Evolutionary conservation across 2,113 vertebrate genomes (phyloP), one percentile per base, ranked within the genome.

Genomic region (Panurus biarmicus): DNA sequence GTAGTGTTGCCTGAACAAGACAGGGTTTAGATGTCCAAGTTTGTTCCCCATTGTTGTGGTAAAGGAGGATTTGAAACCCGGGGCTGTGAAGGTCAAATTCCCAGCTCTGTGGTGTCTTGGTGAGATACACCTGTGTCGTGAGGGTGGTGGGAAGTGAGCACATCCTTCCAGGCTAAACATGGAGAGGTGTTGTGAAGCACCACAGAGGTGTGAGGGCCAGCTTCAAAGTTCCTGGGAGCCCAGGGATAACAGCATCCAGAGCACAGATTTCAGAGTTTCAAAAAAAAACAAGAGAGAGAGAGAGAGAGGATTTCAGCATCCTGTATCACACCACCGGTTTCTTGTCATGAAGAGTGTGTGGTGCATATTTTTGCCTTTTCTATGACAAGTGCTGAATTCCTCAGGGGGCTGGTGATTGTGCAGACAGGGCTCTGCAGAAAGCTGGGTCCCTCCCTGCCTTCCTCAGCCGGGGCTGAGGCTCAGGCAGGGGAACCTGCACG

Each of bases 311-410:
- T 87, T 83, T 92, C 84, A 50, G 64, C 76, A 54, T 85, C 77
- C 87, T 64, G 14, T 21, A 83, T 75, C 57, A 66, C 83, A 33
- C 15, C 56, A 36, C 36, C 2, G 2, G 25, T 33, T 48, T 45
- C 75, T 79, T 73, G 54, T 31, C 56, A 53, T 5, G 36, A 61
- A 70, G 76, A 70, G 71, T 14, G 47, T 18, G 80, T 57, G 65
- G 78, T 78, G 91, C 95, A 95, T 95, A 88, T 91, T 96, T 97
- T 86, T 51, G 85, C 67, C 84, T 96, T 96, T 97, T 97, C 96
- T 95, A 79, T 53, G 76, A 17, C n/a, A 75, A 57, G 95, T 97
- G 97, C 78, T 76, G 96, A 97, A 97, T 97, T 97, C 94, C 97
- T 96, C 96, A 96, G 64, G 91, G 67, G 29, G 9, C 89, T 97